phyloP scores from a whole-genome alignment of 2,797 vertebrate species.

The Mycteria americana region DNA sequence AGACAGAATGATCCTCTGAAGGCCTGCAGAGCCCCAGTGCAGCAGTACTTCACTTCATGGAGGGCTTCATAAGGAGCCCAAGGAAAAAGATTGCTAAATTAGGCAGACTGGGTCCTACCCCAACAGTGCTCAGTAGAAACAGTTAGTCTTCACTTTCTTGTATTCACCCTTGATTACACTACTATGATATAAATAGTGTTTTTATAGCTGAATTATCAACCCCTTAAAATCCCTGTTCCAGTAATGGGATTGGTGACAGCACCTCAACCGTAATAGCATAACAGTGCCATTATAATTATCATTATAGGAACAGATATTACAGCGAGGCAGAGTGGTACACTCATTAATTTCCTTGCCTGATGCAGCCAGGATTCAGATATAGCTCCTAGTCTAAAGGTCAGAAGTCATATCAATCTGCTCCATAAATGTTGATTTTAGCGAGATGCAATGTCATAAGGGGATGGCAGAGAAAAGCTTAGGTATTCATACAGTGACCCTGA shows the following conservation, averaged over 20 bases:
- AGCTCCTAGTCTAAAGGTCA: conserved; percentile 59
- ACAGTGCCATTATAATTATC: conserved; percentile 48
- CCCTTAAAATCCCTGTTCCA: conserved; percentile 38
- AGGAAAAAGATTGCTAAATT: neutral
- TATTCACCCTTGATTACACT: neutral
- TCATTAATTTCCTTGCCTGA: conserved; percentile 62
- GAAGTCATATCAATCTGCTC: conserved; percentile 44
- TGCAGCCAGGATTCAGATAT: conserved; percentile 40
- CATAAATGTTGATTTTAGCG: neutral
- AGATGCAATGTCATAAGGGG: conserved; percentile 35
- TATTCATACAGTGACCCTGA: conserved; percentile 45
- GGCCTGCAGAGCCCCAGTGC: neutral
- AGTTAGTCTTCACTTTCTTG: neutral
- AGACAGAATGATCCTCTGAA: neutral
- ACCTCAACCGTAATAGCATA: neutral
- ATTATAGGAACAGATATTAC: conserved; percentile 19
- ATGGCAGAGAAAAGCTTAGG: neutral
- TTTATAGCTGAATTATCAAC: conserved; percentile 20
- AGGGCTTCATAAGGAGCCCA: neutral
- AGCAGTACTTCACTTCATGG: neutral
- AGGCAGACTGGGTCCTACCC: neutral
- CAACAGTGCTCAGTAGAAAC: neutral
- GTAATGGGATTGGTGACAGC: conserved; percentile 35
- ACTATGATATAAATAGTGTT: neutral
- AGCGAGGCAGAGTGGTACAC: neutral